phyloP scores from a whole-genome alignment of 2,888 invertebrate species.

The Dyspetes luteomarginatus region DNA sequence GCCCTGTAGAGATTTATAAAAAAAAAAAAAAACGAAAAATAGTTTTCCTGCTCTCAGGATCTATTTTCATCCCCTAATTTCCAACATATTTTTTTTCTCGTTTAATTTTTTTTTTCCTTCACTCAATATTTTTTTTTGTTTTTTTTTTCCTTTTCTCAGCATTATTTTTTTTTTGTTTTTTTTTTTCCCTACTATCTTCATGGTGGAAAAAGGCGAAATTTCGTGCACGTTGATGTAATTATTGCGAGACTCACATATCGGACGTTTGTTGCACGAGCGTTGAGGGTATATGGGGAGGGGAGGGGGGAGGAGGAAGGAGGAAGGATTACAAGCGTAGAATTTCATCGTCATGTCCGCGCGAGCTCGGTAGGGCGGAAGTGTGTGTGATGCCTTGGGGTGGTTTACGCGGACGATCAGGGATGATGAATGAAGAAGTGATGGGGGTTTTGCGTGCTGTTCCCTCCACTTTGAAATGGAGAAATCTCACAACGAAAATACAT shows the following conservation, averaged over 20 bases:
- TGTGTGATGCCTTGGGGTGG: slow-evolving; percentile 62
- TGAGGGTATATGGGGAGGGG: too few relatives aligned
- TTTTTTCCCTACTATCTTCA: not conserved
- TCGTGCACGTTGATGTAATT: slow-evolving; percentile 66
- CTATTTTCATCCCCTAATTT: not conserved
- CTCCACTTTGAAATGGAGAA: slow-evolving; percentile 47
- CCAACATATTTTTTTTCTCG: not conserved
- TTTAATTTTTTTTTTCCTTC: not conserved
- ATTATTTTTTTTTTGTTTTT: slow-evolving; percentile 25
- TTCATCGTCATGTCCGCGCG: slow-evolving; percentile 66
- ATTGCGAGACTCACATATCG: slow-evolving; percentile 60
- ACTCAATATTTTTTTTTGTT: slow-evolving; percentile 9
- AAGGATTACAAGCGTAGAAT: slow-evolving; percentile 65
- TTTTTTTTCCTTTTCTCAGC: too few relatives aligned
- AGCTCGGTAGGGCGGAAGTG: slow-evolving; percentile 62
- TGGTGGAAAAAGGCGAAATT: slow-evolving; percentile 33
- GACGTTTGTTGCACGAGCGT: slow-evolving; percentile 11
- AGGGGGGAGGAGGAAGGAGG: too few relatives aligned
- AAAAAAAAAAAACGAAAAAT: too few relatives aligned
- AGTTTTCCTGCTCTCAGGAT: too few relatives aligned
- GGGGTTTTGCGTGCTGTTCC: slow-evolving; percentile 80
- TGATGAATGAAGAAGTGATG: slow-evolving; percentile 82
- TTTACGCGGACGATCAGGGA: slow-evolving; percentile 76
- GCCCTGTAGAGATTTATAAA: too few relatives aligned
- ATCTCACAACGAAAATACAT: slow-evolving; percentile 18